Percentiles rank a stretch among this genome's conserved stretches.
These are phyloP conservation scores for Papilio protenor DNA, from an alignment of 2,888 invertebrate species.

Conservation along the genomic window DNA sequence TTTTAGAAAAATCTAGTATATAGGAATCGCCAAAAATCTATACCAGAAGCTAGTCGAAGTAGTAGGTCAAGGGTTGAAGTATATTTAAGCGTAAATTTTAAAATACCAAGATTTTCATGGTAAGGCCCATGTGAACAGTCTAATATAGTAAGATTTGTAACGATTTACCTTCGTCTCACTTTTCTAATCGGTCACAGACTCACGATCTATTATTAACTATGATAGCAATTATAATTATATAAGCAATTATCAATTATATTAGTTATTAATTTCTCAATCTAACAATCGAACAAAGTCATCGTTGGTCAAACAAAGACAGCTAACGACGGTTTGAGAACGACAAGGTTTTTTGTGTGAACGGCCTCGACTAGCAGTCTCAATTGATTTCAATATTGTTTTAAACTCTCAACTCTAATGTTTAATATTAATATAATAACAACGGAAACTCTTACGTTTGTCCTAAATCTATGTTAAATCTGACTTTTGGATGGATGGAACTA, in stretches of 20 bases:
- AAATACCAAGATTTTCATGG: too few species aligned
- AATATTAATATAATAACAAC: constrained; percentile 8
- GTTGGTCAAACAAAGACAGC: constrained; percentile 21
- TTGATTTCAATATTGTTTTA: constrained; percentile 5
- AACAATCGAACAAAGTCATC: neutral
- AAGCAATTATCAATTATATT: constrained; percentile 1
- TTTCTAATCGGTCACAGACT: neutral
- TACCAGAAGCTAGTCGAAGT: too few species aligned
- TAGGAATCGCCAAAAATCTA: too few species aligned
- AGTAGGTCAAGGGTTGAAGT: too few species aligned
- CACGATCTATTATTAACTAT: constrained; percentile 6
- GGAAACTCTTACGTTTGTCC: neutral
- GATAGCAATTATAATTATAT: constrained; percentile 9
- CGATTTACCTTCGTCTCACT: neutral
- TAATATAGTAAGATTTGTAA: neutral
- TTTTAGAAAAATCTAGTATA: too few species aligned
- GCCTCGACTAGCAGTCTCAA: constrained; percentile 33
- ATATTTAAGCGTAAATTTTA: too few species aligned
- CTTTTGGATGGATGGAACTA: too few species aligned
- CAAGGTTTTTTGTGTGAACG: constrained; percentile 46
- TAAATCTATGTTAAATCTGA: neutral
- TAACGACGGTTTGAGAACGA: constrained; percentile 28
- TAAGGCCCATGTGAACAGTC: too few species aligned
- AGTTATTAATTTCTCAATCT: constrained; percentile 18
- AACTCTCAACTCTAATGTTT: constrained; percentile 8